Evolutionary conservation across 2,797 vertebrate genomes (phyloP).

Genomic region (Tokudaia muenninki): DNA sequence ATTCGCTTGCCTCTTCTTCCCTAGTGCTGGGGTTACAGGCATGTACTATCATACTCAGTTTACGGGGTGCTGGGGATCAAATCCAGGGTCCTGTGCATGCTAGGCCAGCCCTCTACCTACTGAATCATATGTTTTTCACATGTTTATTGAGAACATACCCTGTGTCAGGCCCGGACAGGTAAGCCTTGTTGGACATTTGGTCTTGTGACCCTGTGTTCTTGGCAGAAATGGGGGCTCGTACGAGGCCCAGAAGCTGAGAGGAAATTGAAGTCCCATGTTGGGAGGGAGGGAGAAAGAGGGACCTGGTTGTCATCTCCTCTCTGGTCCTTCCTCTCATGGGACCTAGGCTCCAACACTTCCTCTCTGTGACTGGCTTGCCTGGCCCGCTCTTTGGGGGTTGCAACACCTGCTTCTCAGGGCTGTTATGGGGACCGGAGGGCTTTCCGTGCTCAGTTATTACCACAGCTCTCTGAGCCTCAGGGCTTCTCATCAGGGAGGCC

Average conservation of each 20-base stretch:
- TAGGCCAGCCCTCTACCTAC: not conserved
- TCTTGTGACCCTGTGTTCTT: not conserved
- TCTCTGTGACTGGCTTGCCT: not conserved
- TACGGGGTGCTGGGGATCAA: not conserved
- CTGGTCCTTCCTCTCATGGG: slow-evolving; percentile 54
- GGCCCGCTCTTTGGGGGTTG: not conserved
- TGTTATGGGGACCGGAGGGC: not conserved
- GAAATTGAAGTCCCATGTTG: slow-evolving; percentile 51
- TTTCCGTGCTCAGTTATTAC: not conserved
- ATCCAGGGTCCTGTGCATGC: not conserved
- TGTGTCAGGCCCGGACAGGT: not conserved
- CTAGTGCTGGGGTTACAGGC: not conserved
- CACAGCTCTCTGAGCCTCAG: not conserved
- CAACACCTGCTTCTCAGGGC: not conserved
- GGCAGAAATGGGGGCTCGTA: too few species aligned
- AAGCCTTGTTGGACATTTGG: fast-evolving
- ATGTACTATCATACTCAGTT: not conserved
- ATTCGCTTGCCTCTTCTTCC: not conserved
- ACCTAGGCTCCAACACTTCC: slow-evolving; percentile 59
- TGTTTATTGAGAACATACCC: fast-evolving
- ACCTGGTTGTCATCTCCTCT: not conserved
- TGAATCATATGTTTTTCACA: not conserved
- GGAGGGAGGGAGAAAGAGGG: not conserved
- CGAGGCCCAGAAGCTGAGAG: not conserved
- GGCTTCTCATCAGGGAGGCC: not conserved